A percentile compares a stretch with the other conserved stretches of the same genome.
Evolutionary conservation across 1,140 invertebrate species (phyloP).

Genomic region (Hesperophylax magnus): DNA sequence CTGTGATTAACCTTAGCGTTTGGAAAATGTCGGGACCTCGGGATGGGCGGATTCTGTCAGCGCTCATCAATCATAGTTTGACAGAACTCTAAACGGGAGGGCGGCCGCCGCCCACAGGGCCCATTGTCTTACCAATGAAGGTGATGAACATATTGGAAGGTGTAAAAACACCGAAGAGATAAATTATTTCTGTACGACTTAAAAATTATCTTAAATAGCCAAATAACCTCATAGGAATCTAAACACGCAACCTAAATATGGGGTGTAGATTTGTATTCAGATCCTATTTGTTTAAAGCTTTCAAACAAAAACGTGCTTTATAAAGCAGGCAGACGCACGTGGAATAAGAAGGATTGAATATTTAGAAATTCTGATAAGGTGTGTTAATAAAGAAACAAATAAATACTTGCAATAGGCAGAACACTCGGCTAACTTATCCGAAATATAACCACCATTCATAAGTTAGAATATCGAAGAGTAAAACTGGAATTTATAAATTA

Average conservation of each 20-base stretch:
- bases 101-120: conserved; percentile 22
- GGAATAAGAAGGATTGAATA: no score
- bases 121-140: neutral
- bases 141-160: neutral
- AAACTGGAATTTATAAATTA: no score
- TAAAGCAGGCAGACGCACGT: no score
- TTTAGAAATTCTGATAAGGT: no score
- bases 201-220: neutral
- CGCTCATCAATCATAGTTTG: conserved; percentile 51
- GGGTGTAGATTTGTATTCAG: neutral
- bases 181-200: neutral
- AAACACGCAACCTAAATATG: neutral
- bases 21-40: neutral
- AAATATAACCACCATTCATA: no score
- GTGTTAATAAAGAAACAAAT: no score
- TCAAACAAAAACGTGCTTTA: no score
- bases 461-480: no score
- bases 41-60: conserved; percentile 27
- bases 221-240: neutral
- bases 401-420: no score
- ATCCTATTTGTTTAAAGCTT: no score
- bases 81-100: conserved; percentile 53
- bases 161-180: neutral
- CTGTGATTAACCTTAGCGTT: neutral
- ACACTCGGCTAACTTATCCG: no score